Base-by-base conservation (phyloP, 2,797 vertebrate species). In the Botia kubotai region DNA sequence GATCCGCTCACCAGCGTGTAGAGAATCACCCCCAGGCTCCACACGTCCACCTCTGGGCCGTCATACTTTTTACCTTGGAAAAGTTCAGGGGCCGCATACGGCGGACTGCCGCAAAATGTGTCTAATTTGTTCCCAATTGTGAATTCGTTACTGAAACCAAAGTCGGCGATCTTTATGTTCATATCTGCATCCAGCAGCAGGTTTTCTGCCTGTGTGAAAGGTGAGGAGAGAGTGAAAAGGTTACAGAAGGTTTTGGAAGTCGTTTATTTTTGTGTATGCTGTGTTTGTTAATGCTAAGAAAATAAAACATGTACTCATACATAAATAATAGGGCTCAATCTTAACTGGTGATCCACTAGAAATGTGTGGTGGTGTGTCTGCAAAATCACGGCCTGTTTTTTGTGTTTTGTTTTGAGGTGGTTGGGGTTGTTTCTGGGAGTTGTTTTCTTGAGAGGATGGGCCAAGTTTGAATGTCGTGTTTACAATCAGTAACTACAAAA, bases 61-160 rank as follows among this genome's bases (percentile, higher is more conserved):
- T 97, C 96, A 0, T 98, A 98, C 87, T 96, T 98, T 91, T 97
- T 98, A 83, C 96, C 96, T 90, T 97, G 96, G 91, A 97, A 97
- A 80, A 97, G 96, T 77, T 97, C 96, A 2, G 96, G 96, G 79
- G 96, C 96, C 72, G 96, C 96, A 33, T 97, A 97, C 0, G 96
- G 96, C 26, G 96, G 96, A 87, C 96, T 97, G 76, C 96, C 96
- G 85, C 96, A 97, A 90, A 97, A 97, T 0, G 96, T 97, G 86
- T 97, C 96, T 92, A 97, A 92, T 92, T 97, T 97, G 92, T 93
- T 95, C 87, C 96, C 96, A 1, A 97, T 86, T 66, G 95, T 96
- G 91, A 97, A 97, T 91, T 97, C 96, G 46, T 97, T 97, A 86
- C 96, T 97, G 92, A 97, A 97, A 77, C 96, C 96, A 83, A 97